Conservation (phyloP, 2,113 vertebrate species). For the Anhinga rufa region DNA sequence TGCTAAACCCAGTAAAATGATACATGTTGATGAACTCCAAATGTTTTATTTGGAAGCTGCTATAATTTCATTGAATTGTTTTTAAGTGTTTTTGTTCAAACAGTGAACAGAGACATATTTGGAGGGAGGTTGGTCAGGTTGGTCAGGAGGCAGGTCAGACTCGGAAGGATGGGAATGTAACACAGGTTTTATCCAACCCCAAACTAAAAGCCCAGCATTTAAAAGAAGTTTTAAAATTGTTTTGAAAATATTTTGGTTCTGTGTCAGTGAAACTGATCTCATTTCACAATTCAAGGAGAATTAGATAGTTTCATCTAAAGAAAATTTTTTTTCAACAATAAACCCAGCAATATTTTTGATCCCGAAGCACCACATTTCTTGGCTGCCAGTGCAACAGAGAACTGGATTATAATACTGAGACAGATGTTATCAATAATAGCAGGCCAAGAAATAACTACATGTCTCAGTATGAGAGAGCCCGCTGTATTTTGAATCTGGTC, state of each 20-base stretch:
- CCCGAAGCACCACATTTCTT: slow-evolving; percentile 1
- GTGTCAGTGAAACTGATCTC: slow-evolving; percentile 10
- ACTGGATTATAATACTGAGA: background rate
- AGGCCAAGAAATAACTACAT: background rate
- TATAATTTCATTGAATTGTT: background rate
- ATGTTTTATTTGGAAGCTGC: slow-evolving; percentile 43
- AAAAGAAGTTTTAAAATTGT: background rate
- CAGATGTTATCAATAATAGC: slow-evolving; percentile 45
- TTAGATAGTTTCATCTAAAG: background rate
- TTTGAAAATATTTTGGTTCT: slow-evolving; percentile 5
- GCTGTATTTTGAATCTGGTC: background rate
- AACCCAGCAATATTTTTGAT: slow-evolving; percentile 23
- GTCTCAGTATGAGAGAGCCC: background rate
- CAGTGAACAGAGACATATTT: background rate
- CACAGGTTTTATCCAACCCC: background rate
- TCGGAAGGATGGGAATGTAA: background rate
- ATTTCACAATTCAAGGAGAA: background rate
- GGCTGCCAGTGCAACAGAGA: slow-evolving; percentile 11
- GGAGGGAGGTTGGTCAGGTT: background rate
- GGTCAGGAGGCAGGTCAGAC: slow-evolving; percentile 12
- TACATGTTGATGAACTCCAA: slow-evolving; percentile 37
- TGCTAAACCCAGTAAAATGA: background rate
- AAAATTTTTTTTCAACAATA: background rate
- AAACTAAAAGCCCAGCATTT: background rate
- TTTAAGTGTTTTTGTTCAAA: background rate